Evolutionary conservation across 2,113 vertebrate genomes (phyloP).

Genomic region (Lepisosteus osseus): DNA sequence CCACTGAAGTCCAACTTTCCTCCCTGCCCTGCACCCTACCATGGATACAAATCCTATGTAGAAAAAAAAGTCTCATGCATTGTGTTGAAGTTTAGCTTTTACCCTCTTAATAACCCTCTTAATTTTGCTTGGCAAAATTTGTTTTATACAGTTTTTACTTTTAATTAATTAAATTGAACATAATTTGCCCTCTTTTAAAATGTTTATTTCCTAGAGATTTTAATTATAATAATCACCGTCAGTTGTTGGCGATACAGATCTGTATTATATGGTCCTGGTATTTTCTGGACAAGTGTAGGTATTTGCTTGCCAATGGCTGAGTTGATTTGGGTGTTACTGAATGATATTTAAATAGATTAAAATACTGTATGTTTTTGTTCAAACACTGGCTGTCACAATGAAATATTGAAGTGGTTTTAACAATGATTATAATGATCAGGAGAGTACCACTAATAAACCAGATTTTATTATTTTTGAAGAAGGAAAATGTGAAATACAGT

Average conservation of each 20-base stretch:
- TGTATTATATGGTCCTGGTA: conserved; percentile 5
- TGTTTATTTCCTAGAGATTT: conserved; percentile 32
- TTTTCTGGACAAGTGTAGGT: conserved; percentile 17
- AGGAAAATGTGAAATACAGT: conserved; percentile 59
- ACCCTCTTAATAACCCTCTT: conserved; percentile 16
- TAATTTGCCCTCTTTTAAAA: conserved; percentile 17
- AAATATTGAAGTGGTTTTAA: conserved; percentile 43
- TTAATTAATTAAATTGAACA: conserved; percentile 15
- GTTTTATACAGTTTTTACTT: conserved; percentile 24
- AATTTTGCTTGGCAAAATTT: conserved; percentile 23
- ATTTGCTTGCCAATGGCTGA: conserved; percentile 14
- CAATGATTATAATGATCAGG: conserved; percentile 36
- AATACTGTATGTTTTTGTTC: conserved; percentile 58
- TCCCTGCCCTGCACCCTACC: neutral
- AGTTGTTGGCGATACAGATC: conserved; percentile 23
- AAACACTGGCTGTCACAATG: conserved; percentile 61
- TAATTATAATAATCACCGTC: conserved; percentile 1
- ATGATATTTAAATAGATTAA: conserved; percentile 45
- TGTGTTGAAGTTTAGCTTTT: conserved; percentile 4
- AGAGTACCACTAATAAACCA: conserved; percentile 55
- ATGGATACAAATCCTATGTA: neutral
- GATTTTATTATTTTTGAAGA: conserved; percentile 44
- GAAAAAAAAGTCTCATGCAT: neutral
- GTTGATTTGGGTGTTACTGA: conserved; percentile 44
- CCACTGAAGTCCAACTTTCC: conserved; percentile 13